phyloP scores from a whole-genome alignment of 2,888 invertebrate genomes.

The Erebia palarica region DNA sequence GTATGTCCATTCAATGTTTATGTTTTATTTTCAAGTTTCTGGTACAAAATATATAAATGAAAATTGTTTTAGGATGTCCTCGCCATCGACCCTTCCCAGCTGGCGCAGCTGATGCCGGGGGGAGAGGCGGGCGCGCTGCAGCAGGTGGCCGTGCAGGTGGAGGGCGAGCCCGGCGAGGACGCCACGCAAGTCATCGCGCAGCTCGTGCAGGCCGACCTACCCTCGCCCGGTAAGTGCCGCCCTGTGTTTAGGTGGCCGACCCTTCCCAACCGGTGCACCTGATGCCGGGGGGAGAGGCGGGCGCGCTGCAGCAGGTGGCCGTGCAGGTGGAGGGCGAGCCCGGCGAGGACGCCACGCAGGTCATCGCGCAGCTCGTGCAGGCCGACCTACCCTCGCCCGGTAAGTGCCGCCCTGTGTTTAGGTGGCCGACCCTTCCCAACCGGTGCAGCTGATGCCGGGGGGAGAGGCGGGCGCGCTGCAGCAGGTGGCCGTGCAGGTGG shows the following conservation, averaged over 20 bases:
- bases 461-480: conserved; percentile 78
- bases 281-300: conserved; percentile 81
- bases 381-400: conserved; percentile 93
- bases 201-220: conserved; percentile 91
- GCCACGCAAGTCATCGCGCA: conserved; percentile 93
- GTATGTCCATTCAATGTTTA: no score
- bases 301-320: conserved; percentile 78
- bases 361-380: conserved; percentile 93
- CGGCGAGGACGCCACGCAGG: conserved; percentile 87
- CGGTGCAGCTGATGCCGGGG: conserved; percentile 83
- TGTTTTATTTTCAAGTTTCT: no score
- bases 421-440: conserved; percentile 76
- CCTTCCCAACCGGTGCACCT: conserved; percentile 79
- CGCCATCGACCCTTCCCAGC: conserved; percentile 79
- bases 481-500: conserved; percentile 80
- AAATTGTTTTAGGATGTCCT: conserved; percentile 74
- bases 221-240: conserved; percentile 91
- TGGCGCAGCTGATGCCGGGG: conserved; percentile 83
- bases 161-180: conserved; percentile 82
- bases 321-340: conserved; percentile 81
- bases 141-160: conserved; percentile 80
- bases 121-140: conserved; percentile 78
- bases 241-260: no score
- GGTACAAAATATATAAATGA: no score
- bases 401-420: no score